Conservation (phyloP, 2,797 vertebrate genomes). For the Acomys russatus region DNA sequence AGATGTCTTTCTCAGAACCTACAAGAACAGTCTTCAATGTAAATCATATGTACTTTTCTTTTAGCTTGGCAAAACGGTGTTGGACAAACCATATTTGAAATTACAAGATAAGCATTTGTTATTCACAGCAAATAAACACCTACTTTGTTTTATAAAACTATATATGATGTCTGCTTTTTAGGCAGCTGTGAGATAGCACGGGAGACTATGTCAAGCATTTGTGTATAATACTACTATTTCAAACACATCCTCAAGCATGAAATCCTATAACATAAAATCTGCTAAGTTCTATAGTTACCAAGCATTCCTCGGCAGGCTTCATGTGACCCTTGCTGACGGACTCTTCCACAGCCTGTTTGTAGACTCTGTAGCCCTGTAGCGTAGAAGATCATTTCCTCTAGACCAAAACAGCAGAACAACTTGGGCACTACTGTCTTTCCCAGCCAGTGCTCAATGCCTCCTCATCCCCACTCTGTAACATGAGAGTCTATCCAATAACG, state of each 20-base stretch:
- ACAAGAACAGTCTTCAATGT: neutral
- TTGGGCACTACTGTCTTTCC: neutral
- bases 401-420: constrained; percentile 13
- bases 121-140: constrained; percentile 42
- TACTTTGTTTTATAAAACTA: neutral
- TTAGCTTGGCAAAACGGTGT: neutral
- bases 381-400: constrained; percentile 54
- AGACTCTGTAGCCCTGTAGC: constrained; percentile 45
- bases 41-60: neutral
- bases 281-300: neutral
- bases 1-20: constrained; percentile 32
- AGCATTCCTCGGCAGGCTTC: constrained; percentile 32
- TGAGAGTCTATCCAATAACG: constrained; percentile 26
- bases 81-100: neutral
- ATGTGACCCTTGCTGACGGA: neutral
- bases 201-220: constrained; percentile 18
- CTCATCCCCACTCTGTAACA: neutral
- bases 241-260: constrained; percentile 49
- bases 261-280: constrained; percentile 56
- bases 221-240: neutral
- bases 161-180: constrained; percentile 3
- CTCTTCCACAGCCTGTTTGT: constrained; percentile 23
- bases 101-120: neutral
- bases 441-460: neutral
- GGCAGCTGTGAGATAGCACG: neutral